Conservation (phyloP, 2,888 invertebrate species). For the Marronus borbonicus region DNA sequence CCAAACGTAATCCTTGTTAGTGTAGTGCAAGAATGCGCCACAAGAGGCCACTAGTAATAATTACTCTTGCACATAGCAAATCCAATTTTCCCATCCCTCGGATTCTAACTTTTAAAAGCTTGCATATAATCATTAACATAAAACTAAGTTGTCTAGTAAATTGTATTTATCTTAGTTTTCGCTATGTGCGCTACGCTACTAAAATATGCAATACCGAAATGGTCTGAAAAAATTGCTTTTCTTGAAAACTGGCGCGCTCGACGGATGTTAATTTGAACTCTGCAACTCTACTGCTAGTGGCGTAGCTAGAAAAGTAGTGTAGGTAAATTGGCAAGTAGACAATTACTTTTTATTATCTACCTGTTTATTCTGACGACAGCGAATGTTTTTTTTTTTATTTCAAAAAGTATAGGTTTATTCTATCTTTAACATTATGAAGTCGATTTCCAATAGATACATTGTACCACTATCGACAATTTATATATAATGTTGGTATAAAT, state of each 20-base stretch:
- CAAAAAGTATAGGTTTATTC: too few species aligned
- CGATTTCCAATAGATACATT: too few species aligned
- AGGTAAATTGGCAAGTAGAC: too few species aligned
- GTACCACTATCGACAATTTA: too few species aligned
- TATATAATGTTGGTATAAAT: too few species aligned
- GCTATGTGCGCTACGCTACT: constrained; percentile 31
- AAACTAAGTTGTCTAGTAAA: constrained; percentile 57
- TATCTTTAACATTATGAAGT: too few species aligned
- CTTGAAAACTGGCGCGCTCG: constrained; percentile 6
- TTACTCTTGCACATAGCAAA: constrained; percentile 61
- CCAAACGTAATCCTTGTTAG: constrained; percentile 57
- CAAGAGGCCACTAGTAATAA: constrained; percentile 67
- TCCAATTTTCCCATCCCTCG: constrained; percentile 58
- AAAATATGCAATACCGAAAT: constrained; percentile 40
- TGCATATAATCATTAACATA: constrained; percentile 68
- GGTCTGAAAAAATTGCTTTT: constrained; percentile 23
- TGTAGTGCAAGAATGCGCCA: constrained; percentile 63
- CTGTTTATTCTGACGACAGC: too few species aligned
- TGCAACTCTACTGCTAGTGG: background rate
- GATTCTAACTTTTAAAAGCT: constrained; percentile 67
- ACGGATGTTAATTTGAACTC: background rate
- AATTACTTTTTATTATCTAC: too few species aligned
- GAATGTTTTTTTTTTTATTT: too few species aligned
- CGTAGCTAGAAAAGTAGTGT: too few species aligned
- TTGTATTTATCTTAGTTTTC: constrained; percentile 51